Evolutionary conservation across 2,113 vertebrate genomes (phyloP).

Genomic region (Marcusenius ussheri): DNA sequence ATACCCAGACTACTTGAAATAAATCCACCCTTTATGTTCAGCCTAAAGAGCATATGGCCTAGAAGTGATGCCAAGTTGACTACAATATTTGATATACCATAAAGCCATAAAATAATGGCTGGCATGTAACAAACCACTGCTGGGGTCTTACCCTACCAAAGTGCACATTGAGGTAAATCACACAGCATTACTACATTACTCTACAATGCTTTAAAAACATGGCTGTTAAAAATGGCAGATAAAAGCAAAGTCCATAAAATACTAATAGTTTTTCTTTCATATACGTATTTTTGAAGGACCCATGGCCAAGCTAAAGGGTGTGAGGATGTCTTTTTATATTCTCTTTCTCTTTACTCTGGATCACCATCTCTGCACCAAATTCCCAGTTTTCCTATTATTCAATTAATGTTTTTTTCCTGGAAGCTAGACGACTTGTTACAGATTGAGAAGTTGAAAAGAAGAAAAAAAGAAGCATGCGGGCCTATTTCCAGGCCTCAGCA

Average conservation of each 20-base stretch:
- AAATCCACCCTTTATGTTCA: background rate
- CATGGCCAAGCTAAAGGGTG: background rate
- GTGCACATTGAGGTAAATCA: background rate
- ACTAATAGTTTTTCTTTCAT: constrained; percentile 4
- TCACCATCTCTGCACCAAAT: background rate
- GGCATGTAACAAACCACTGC: background rate
- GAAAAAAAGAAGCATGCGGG: background rate
- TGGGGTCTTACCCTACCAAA: background rate
- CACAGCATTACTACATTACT: background rate
- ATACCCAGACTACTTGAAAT: background rate
- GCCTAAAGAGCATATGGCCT: background rate
- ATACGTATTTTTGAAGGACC: background rate
- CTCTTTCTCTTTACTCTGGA: background rate
- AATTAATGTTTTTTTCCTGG: background rate
- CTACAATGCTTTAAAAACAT: background rate
- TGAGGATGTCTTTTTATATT: background rate
- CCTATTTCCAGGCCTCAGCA: background rate
- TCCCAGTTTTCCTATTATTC: background rate
- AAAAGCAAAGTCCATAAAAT: constrained; percentile 14
- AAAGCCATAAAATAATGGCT: background rate
- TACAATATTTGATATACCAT: background rate
- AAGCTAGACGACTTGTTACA: background rate
- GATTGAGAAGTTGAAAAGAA: background rate
- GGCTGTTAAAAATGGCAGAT: background rate
- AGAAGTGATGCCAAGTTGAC: background rate